Percentiles rank a stretch among this genome's conserved stretches.
phyloP scores from a whole-genome alignment of 2,113 vertebrate species.

The Loxodonta africana region DNA sequence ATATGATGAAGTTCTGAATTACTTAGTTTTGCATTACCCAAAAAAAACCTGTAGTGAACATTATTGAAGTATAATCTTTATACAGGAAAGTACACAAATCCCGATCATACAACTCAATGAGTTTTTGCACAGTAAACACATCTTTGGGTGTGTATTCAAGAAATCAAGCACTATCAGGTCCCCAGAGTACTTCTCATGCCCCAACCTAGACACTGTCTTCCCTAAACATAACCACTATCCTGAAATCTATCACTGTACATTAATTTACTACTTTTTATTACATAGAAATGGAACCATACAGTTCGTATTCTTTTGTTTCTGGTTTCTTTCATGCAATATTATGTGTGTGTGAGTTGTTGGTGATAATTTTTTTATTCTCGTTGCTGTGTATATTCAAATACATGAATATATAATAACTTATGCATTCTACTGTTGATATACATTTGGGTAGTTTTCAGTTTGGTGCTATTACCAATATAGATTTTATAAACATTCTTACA shows the following conservation, averaged over 20 bases:
- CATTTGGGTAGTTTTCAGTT: not conserved
- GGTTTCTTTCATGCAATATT: not conserved
- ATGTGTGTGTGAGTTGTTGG: not conserved
- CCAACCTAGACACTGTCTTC: not conserved
- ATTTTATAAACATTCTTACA: not conserved
- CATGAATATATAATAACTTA: not conserved
- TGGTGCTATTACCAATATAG: not conserved
- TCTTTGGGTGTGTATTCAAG: not conserved
- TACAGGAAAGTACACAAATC: not conserved
- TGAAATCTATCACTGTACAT: not conserved
- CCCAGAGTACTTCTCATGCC: no score
- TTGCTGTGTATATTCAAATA: not conserved
- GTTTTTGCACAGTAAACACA: not conserved
- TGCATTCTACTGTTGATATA: not conserved
- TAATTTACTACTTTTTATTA: not conserved
- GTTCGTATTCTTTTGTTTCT: not conserved
- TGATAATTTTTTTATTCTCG: not conserved
- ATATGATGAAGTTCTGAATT: not conserved
- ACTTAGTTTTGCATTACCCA: not conserved
- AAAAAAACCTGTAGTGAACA: not conserved
- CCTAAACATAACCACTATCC: not conserved
- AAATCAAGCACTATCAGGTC: not conserved
- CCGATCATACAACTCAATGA: not conserved
- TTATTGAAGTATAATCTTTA: not conserved
- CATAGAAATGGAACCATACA: not conserved